Evolutionary conservation across 1,140 invertebrate species (phyloP).

Genomic region (Cataglyphis hispanica): DNA sequence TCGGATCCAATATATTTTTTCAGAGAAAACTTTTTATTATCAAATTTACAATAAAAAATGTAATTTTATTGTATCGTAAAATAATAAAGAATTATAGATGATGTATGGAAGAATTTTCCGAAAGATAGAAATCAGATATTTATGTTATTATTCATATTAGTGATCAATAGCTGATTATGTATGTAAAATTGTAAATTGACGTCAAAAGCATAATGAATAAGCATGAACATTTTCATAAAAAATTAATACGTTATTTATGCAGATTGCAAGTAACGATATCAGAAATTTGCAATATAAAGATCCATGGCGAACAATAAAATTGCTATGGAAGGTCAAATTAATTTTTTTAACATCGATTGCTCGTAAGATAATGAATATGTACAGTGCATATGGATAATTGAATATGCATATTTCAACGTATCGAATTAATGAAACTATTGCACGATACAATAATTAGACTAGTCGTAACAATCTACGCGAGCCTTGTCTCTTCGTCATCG

Average conservation of each 20-base stretch:
- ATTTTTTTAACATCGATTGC: constrained; percentile 50
- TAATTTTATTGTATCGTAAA: background rate
- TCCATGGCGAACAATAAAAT: background rate
- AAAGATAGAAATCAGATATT: background rate
- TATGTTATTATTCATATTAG: background rate
- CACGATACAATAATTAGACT: constrained; percentile 62
- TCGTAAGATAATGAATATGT: constrained; percentile 52
- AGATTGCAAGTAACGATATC: background rate
- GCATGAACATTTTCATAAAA: background rate
- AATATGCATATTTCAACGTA: constrained; percentile 47
- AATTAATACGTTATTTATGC: background rate
- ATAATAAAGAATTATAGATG: background rate
- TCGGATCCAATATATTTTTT: background rate
- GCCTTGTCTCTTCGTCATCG: constrained; percentile 65
- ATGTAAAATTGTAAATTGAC: background rate
- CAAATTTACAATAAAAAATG: background rate
- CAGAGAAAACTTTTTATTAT: background rate
- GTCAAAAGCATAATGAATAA: background rate
- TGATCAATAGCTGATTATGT: background rate
- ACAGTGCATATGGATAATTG: background rate
- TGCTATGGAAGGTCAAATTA: constrained; percentile 56
- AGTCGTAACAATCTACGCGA: constrained; percentile 54
- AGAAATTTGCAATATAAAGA: background rate
- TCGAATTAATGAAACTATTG: constrained; percentile 62
- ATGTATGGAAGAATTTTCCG: background rate